Evolutionary conservation across 1,140 invertebrate genomes (phyloP).

Genomic region (Onthophagus taurus): DNA sequence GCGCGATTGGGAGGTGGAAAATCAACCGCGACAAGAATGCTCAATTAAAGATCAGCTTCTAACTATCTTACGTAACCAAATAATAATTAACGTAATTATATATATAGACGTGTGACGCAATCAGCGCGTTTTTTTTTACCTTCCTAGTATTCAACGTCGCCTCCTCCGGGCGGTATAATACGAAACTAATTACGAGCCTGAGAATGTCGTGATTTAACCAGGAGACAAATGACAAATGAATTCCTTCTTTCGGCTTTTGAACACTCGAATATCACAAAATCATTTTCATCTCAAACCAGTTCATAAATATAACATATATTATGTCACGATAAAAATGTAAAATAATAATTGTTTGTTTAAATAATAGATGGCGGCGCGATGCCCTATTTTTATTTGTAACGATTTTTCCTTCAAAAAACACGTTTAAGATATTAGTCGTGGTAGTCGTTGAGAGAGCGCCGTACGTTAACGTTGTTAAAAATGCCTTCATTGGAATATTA

Average conservation of each 20-base stretch:
- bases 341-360: no score
- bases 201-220: constrained; percentile 24
- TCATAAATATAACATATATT: background rate
- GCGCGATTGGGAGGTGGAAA: constrained; percentile 4
- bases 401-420: no score
- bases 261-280: constrained; percentile 19
- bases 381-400: no score
- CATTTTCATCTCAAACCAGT: background rate
- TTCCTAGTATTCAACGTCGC: constrained; percentile 19
- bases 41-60: constrained; percentile 10
- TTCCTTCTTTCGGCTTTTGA: constrained; percentile 14
- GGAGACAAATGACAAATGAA: constrained; percentile 27
- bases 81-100: constrained; percentile 27
- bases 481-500: no score
- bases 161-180: constrained; percentile 21
- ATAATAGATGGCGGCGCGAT: no score
- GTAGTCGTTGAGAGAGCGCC: no score
- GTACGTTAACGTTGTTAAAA: no score
- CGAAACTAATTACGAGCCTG: constrained; percentile 26
- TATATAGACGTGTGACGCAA: constrained; percentile 24
- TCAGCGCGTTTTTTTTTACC: constrained; percentile 20
- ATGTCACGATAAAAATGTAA: no score
- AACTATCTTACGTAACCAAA: constrained; percentile 20
- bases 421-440: no score
- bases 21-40: constrained; percentile 4